Base-by-base conservation (phyloP, 2,888 invertebrate genomes). In the Xestobium rufovillosum region DNA sequence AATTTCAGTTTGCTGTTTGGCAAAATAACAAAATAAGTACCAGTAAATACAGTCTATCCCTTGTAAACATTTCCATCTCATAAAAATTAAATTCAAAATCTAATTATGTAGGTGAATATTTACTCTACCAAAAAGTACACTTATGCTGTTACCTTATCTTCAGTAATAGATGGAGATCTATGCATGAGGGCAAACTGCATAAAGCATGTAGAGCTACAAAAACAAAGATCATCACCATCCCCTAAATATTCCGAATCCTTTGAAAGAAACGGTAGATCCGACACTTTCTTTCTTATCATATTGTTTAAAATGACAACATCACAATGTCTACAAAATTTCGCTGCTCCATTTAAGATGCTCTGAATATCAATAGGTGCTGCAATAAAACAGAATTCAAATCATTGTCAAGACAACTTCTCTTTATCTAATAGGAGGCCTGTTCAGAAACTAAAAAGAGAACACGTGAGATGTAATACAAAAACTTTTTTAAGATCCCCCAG, bases 301-400 rank as follows among this genome's bases (percentile, higher is more conserved):
- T 86, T 83, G 66, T 82, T 83, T 49, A 85, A 65, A 45, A 90
- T 84, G n/a, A 90, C 86, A 31, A 89, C 85, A 59, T 94, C 92
- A 64, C 96, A 96, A 59, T 91, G 88, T 26, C 86, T 78, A 61
- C 95, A 95, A 66, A 91, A 87, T 60, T 89, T 90, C 0, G 87
- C 85, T 25, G 84, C 82, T 3, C 91, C 88, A 56, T 88, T 90
- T 28, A 95, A 69, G 52, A 95, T 85, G 53, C 87, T 87, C 62
- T 92, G 91, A 47, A 95, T 86, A 60, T 89, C 89, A 48, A 90
- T 82, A 4, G 83, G 82, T 29, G 79, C 74, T 71, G 51, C 33
- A 66, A 63, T 39, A 26, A 42, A 30, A 39, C 41, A 27, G 30
- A 35, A 29, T 25, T 6, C 14, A 34, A 14, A 28, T 23, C 23